phyloP scores from a whole-genome alignment of 92 coral and sea anemone species.

The Porites divaricata region DNA sequence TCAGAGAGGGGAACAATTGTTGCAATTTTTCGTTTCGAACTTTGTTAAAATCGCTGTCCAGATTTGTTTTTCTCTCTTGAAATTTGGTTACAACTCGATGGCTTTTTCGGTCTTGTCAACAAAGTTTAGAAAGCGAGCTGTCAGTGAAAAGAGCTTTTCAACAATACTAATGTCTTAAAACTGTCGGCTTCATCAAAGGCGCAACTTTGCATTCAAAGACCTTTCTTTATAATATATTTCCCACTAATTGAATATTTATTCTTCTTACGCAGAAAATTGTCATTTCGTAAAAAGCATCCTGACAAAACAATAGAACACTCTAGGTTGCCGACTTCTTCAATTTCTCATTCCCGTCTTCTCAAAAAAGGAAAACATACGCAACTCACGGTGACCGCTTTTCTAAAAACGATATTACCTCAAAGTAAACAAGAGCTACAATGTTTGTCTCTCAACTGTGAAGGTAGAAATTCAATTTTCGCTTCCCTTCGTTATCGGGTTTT shows the following conservation, averaged over 20 bases:
- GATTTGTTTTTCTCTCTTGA: slow-evolving; percentile 38
- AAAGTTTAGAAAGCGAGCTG: slow-evolving; percentile 44
- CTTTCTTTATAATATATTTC: slow-evolving; percentile 49
- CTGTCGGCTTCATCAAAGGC: slow-evolving; percentile 57
- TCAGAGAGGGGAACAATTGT: slow-evolving; percentile 1
- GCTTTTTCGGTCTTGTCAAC: slow-evolving; percentile 33
- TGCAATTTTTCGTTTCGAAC: neutral
- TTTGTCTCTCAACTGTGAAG: slow-evolving; percentile 59
- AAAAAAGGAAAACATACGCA: slow-evolving; percentile 16
- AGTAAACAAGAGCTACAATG: slow-evolving; percentile 57
- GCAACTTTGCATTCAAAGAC: slow-evolving; percentile 48
- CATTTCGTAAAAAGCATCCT: slow-evolving; percentile 54
- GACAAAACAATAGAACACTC: slow-evolving; percentile 55
- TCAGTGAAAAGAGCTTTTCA: slow-evolving; percentile 41
- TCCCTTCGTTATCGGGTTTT: slow-evolving; percentile 54
- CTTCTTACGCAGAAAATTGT: slow-evolving; percentile 70
- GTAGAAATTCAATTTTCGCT: slow-evolving; percentile 75
- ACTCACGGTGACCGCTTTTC: slow-evolving; percentile 34
- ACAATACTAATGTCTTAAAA: slow-evolving; percentile 37
- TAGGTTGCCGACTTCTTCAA: slow-evolving; percentile 32
- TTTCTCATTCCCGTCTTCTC: neutral
- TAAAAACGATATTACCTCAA: slow-evolving; percentile 59
- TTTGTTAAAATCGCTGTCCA: neutral
- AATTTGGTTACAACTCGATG: slow-evolving; percentile 47
- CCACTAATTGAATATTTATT: slow-evolving; percentile 87